Conservation (phyloP, 2,888 invertebrate genomes). For the Mythimna ferrago region DNA sequence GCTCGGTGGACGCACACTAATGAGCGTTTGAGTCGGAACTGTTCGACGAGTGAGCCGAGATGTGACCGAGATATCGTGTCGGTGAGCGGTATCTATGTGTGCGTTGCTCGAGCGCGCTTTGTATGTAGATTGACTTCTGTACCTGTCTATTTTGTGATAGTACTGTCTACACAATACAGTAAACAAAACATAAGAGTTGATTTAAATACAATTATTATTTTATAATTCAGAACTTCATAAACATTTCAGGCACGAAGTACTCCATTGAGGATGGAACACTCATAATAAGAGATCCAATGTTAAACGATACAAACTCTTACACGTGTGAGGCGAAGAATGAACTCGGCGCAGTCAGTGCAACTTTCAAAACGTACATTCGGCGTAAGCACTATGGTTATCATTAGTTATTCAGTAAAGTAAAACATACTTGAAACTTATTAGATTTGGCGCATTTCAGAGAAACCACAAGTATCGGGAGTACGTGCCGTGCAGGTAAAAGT, state of each 20-base stretch:
- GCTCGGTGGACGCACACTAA: no score
- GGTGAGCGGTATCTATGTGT: no score
- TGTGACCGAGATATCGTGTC: no score
- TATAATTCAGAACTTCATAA: background rate
- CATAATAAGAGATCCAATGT: slow-evolving; percentile 25
- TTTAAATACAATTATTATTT: background rate
- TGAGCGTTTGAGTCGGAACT: no score
- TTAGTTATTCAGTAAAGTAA: background rate
- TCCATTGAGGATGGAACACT: slow-evolving; percentile 28
- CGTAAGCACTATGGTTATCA: slow-evolving; percentile 21
- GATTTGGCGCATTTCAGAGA: slow-evolving; percentile 35
- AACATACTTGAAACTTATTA: background rate
- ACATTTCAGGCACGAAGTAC: slow-evolving; percentile 35
- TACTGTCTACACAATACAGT: no score
- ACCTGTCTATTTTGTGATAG: no score
- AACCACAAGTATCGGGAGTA: slow-evolving; percentile 38
- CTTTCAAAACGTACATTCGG: background rate
- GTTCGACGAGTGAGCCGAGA: no score
- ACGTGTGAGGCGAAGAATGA: background rate
- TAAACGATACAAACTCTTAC: background rate
- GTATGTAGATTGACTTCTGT: no score
- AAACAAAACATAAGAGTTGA: background rate
- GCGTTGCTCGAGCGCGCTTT: no score
- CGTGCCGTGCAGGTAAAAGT: slow-evolving; percentile 8
- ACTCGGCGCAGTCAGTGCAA: background rate